A percentile compares a stretch with the other conserved stretches of the same genome.
phyloP scores from a whole-genome alignment of 2,888 invertebrate species.

The Pantelozetes paolii region DNA sequence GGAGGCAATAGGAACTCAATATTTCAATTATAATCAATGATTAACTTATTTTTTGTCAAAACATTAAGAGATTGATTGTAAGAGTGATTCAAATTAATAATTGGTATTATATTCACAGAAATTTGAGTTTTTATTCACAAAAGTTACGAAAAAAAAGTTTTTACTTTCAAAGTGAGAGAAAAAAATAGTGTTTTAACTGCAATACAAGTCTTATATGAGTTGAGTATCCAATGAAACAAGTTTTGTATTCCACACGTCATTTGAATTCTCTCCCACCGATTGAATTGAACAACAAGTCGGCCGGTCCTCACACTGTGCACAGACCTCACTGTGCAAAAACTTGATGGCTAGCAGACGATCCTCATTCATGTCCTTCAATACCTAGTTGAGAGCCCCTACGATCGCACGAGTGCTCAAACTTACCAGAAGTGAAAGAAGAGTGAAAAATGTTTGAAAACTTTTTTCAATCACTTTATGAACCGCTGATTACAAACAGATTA shows the following conservation, averaged over 20 bases:
- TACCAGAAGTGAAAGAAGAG: neutral
- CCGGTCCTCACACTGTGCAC: neutral
- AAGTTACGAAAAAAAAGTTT: too few species aligned
- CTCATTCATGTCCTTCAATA: constrained; percentile 28
- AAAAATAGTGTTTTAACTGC: too few species aligned
- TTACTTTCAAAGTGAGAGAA: too few species aligned
- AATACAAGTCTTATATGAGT: too few species aligned
- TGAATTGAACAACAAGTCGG: neutral
- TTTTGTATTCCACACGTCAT: constrained; percentile 22
- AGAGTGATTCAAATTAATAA: too few species aligned
- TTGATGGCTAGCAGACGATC: constrained; percentile 28
- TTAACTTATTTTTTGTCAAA: too few species aligned
- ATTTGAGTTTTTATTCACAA: too few species aligned
- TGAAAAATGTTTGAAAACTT: neutral
- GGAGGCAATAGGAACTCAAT: neutral
- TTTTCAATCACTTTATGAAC: neutral
- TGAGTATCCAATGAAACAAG: constrained; percentile 18
- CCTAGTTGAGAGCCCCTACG: neutral
- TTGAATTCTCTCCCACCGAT: constrained; percentile 16
- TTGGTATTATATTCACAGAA: too few species aligned
- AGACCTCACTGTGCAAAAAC: constrained; percentile 6
- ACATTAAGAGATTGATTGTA: too few species aligned
- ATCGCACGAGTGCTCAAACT: neutral
- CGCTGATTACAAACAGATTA: neutral
- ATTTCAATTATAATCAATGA: neutral